These are phyloP conservation scores for Chloroceryle aenea DNA, from an alignment of 2,113 vertebrate genomes.

Conservation along the genomic window DNA sequence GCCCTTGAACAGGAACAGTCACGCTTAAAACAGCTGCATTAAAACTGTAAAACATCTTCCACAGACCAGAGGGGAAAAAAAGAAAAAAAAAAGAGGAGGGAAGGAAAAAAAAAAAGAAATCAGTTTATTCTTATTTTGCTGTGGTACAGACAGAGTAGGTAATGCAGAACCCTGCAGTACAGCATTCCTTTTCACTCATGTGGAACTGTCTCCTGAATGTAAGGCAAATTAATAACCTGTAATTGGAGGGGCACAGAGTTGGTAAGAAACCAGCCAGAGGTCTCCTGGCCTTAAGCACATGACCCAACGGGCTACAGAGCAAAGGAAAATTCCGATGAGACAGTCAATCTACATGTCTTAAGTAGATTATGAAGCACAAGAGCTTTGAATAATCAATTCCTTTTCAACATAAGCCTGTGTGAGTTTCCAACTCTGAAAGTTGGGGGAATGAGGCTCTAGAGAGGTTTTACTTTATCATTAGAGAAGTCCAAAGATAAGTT, in stretches of 20 bases:
- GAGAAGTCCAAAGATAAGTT: conserved; percentile 39
- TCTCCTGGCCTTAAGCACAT: conserved; percentile 50
- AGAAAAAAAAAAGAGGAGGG: fast-evolving
- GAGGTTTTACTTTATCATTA: conserved; percentile 61
- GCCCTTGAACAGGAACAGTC: conserved; percentile 54
- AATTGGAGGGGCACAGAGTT: conserved; percentile 45
- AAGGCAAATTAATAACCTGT: conserved; percentile 60
- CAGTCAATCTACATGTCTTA: conserved; percentile 58
- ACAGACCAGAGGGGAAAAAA: not conserved
- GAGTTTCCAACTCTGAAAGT: conserved; percentile 49
- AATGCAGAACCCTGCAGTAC: conserved; percentile 18
- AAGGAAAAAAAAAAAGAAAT: not conserved
- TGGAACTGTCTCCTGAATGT: conserved; percentile 53
- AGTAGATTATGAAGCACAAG: conserved; percentile 63
- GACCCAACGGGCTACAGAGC: not conserved
- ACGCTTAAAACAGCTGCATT: conserved; percentile 51
- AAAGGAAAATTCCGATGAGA: conserved; percentile 58
- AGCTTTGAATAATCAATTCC: conserved; percentile 63
- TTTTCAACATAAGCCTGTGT: conserved; percentile 48
- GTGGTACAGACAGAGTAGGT: conserved; percentile 31
- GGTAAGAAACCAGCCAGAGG: conserved; percentile 12
- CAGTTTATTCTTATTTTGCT: conserved; percentile 33
- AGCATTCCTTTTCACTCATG: conserved; percentile 35
- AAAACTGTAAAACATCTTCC: conserved; percentile 59
- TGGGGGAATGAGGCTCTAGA: conserved; percentile 43